These are phyloP conservation scores for Himalopsyche kuldschensis DNA, from an alignment of 2,888 invertebrate genomes.

Conservation along the genomic window DNA sequence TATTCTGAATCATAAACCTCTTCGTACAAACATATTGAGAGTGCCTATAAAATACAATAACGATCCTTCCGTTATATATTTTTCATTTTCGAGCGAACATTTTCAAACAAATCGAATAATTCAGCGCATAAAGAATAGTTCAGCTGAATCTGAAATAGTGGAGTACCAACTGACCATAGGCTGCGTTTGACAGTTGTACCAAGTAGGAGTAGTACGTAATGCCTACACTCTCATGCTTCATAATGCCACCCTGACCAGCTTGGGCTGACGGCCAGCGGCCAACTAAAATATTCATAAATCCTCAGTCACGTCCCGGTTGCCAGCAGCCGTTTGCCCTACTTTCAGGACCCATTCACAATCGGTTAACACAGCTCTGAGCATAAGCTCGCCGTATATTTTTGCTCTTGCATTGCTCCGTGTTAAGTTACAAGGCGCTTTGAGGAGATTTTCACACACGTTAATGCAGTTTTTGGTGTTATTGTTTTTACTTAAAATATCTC, in stretches of 20 bases:
- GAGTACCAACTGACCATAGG: neutral
- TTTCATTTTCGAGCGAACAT: neutral
- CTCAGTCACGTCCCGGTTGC: constrained; percentile 8
- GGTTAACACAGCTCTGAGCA: neutral
- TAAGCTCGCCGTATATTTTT: neutral
- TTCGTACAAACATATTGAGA: no score
- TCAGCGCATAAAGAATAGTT: neutral
- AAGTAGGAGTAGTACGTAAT: neutral
- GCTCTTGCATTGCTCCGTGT: neutral
- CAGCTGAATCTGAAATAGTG: neutral
- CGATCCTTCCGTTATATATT: neutral
- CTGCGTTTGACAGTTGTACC: constrained; percentile 28
- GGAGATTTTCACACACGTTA: neutral
- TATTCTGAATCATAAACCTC: no score
- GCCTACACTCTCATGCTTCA: constrained; percentile 1
- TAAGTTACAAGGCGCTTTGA: neutral
- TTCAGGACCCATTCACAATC: neutral
- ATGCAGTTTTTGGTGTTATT: neutral
- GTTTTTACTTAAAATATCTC: neutral
- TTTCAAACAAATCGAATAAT: neutral
- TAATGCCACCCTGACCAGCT: constrained; percentile 23
- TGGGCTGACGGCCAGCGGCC: constrained; percentile 16
- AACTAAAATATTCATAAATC: constrained; percentile 35
- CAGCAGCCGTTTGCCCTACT: constrained; percentile 12
- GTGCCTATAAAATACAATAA: neutral